Evolutionary conservation across 2,888 invertebrate species (phyloP), one percentile per base, ranked within the genome.

Genomic region (Clitarchus hookeri): DNA sequence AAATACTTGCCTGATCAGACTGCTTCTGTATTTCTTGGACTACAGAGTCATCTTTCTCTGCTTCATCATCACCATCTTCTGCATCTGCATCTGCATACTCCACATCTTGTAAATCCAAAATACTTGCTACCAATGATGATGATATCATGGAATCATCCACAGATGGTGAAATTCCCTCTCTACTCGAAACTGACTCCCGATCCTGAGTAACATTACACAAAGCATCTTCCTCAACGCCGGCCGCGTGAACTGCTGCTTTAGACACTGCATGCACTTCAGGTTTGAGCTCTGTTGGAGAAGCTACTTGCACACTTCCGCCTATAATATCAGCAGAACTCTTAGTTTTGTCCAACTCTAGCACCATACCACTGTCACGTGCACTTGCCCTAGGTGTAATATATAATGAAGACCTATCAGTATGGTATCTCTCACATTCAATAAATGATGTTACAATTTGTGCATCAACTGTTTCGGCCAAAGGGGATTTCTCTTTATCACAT

Each of bases 81-180:
- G 92, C 93, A 88, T 93, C 93, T 26, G 93, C 93, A 89, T 94
- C 94, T 16, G 93, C 93, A 90, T 92, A 93, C 89, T 94, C 93
- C 78, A 93, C 91, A 89, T 94, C 93, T 88, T 93, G 93, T 88
- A 93, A 90, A 89, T 94, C 94, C 86, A 93, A 90, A n/a, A 88
- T 86, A 44, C 86, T 87, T 26, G 87, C 88, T 78, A 87, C 86
- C 87, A 90, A 89, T 25, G 89, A 90, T 80, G 90, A 90, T 87
- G 93, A 93, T 88, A 93, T 92, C 88, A 93, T 93, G 86, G 93
- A 93, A 12, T 93, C 93, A 88, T 93, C 82, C 16, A 23, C 82
- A 23, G 44, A 82, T n/a, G 44, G 44, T 8, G 27, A 27, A 6
- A 36, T 19, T 11, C 27, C 36, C 36, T 82, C 82, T n/a, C 23